Base-by-base conservation (phyloP, 2,797 vertebrate species). In the Hoplostethus mediterraneus region DNA sequence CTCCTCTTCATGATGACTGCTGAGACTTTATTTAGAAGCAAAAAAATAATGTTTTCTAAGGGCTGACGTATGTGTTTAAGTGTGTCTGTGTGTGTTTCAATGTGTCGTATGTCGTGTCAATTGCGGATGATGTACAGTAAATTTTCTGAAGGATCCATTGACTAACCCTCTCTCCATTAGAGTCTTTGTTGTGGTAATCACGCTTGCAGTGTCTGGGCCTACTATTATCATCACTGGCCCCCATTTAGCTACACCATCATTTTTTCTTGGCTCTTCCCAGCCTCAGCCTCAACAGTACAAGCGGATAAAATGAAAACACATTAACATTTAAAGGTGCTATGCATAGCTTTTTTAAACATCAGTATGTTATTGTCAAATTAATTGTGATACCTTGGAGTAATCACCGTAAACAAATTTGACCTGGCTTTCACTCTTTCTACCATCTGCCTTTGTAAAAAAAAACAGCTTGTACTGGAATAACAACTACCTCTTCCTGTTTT, bases 171-270 rank as follows among this genome's bases (percentile, higher is more conserved):
- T 70, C 70, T 75, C 73, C 66, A 79, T 87, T 82, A 69, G 57
- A 44, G 63, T 56, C 71, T 86, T 81, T 92, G 89, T 88, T 79
- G 36, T 84, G 79, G 14, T 89, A 85, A 86, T 90, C 58, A 75
- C 45, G 44, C 47, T 63, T 25, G 5, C 33, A 6, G 25, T 9
- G 49, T 81, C 68, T 36, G 7, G 55, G 48, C 48, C 73, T 68
- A n/a, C 11, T 45, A 63, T 85, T 44, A 72, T 72, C 74, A 58
- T 75, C 67, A 74, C 71, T 25, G 12, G 7, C 33, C 54, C 65
- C 73, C 52, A 63, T 82, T 84, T 71, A 48, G 57, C 16, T 40
- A 14, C 66, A 66, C 63, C 62, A 48, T 79, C 42, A 54, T 63
- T 36, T 73, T 56, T 59, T 67, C 54, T 63, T 67, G 40, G 47